Percentiles rank a stretch among this genome's conserved stretches.
These are phyloP conservation scores for Indicator indicator DNA, from an alignment of 2,113 vertebrate genomes.

Conservation along the genomic window DNA sequence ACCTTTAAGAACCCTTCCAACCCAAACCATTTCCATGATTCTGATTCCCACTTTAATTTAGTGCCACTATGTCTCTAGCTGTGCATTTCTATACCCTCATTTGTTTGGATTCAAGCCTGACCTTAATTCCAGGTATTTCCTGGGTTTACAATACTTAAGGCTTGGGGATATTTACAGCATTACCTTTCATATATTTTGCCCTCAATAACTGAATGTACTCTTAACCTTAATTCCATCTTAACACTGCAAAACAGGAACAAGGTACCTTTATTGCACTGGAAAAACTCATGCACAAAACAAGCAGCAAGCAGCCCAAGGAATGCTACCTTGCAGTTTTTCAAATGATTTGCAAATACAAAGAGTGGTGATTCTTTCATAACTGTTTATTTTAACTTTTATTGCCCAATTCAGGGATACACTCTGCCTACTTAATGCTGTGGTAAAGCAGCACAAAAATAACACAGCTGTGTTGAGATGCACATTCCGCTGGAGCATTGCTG, in stretches of 20 bases:
- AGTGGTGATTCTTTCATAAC: neutral
- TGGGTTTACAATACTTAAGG: neutral
- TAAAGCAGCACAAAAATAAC: conserved; percentile 54
- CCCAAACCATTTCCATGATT: too few relatives aligned
- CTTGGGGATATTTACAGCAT: neutral
- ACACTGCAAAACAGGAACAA: neutral
- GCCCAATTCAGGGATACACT: conserved; percentile 56
- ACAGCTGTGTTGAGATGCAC: neutral
- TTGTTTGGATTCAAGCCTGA: neutral
- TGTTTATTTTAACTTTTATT: conserved; percentile 63
- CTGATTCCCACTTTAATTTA: neutral
- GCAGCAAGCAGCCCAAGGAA: neutral
- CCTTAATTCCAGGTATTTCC: neutral
- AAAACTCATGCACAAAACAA: neutral
- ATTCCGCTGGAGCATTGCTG: conserved; percentile 13
- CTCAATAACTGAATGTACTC: neutral
- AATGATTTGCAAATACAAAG: conserved; percentile 52
- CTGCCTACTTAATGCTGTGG: conserved; percentile 42
- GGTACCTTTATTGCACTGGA: neutral
- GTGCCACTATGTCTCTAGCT: neutral
- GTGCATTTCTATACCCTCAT: neutral
- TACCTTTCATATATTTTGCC: neutral
- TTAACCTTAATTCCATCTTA: conserved; percentile 3
- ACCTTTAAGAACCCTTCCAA: too few relatives aligned
- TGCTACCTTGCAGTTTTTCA: neutral